Base-by-base conservation (phyloP, 2,113 vertebrate genomes). In the Ranitomeya variabilis region DNA sequence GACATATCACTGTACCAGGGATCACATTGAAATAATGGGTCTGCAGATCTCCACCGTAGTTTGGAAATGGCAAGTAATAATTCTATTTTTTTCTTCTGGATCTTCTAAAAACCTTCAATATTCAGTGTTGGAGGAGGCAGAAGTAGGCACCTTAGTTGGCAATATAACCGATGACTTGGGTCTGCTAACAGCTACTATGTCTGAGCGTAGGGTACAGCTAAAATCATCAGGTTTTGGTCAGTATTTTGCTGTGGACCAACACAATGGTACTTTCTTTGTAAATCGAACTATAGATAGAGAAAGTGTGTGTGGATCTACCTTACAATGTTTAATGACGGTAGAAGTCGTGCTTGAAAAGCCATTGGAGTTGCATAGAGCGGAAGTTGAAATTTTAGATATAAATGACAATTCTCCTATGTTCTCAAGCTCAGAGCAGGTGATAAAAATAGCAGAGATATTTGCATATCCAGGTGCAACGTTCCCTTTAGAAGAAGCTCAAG, bases 161-260 rank as follows among this genome's bases (percentile, higher is more conserved):
- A 96, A 95, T n/a, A 92, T 96, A 90, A 95, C 96, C 6, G 95
- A 96, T 89, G 97, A 97, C 91, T 86, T 99, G 91, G 94, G 96
- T 82, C 94, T 97, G 66, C 92, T 93, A 90, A 91, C 95, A 54
- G 92, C 94, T 77, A 96, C 97, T 59, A 92, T 98, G 80, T 93
- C 94, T 19, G 23, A 91, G 89, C 95, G 96, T 89, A 97, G 96
- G 18, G 92, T 97, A 57, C 95, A 95, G 12, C 94, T 97, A 84
- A 93, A 95, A 23, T 96, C 95, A 0, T 96, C 96, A 83, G 94
- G 94, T 88, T 93, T 95, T 92, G 95, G 95, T 80, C 95, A 96
- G 54, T 97, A 96, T 95, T 96, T 99, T 87, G 93, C 91, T 0
- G 92, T 96, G 0, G 93, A 95, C 16, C 86, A 91, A 79, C 92